phyloP scores from a whole-genome alignment of 2,888 invertebrate genomes.

The Cephus rjabovi region DNA sequence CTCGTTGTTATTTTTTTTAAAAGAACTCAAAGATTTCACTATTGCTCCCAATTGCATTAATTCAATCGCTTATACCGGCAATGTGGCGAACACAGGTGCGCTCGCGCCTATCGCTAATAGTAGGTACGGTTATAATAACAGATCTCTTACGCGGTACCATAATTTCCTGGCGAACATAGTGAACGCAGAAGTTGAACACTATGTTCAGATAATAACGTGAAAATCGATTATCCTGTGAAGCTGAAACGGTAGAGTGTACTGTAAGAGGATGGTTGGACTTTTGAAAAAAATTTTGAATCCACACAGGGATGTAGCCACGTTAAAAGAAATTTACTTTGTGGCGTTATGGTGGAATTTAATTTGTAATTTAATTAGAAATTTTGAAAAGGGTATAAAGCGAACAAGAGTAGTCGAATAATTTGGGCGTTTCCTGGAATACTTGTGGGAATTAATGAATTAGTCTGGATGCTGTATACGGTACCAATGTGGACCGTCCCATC shows the following conservation, averaged over 20 bases:
- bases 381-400: neutral
- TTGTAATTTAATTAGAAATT: neutral
- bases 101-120: slow-evolving; percentile 43
- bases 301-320: neutral
- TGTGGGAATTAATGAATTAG: neutral
- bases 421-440: neutral
- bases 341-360: neutral
- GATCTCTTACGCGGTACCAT: slow-evolving; percentile 11
- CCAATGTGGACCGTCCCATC: neutral
- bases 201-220: neutral
- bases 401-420: neutral
- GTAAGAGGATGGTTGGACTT: neutral
- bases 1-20: neutral
- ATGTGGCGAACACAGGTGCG: neutral
- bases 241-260: neutral
- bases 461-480: neutral
- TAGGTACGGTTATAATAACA: slow-evolving; percentile 52
- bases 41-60: neutral
- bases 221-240: neutral
- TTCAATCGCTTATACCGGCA: neutral
- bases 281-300: neutral
- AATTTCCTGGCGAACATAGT: neutral
- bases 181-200: neutral
- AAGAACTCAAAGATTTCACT: neutral
- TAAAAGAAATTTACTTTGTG: neutral